A percentile compares a stretch with the other conserved stretches of the same genome.
Conservation (phyloP, 2,113 vertebrate genomes). For the Nycticebus coucang region DNA sequence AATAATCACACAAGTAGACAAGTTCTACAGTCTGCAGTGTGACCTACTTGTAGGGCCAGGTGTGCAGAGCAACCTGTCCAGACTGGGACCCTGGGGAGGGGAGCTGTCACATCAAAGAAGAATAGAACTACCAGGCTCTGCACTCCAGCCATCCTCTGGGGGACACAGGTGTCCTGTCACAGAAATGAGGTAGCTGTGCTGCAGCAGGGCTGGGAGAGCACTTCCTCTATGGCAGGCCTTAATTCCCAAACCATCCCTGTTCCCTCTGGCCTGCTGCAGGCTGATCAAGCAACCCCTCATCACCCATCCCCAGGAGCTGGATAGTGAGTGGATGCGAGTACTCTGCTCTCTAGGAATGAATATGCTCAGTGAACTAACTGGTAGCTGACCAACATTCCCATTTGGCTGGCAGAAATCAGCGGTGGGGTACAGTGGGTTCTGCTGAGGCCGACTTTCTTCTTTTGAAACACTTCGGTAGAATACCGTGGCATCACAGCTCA, state of each 20-base stretch:
- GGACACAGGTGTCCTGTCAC: accelerated
- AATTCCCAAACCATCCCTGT: no score
- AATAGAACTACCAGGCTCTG: neutral
- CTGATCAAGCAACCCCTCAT: neutral
- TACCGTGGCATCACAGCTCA: no score
- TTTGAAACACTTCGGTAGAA: no score
- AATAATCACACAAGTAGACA: neutral
- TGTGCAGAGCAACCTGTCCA: neutral
- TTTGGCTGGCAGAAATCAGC: neutral
- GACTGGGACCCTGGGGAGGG: neutral
- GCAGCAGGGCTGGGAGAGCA: no score
- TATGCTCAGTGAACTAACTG: neutral
- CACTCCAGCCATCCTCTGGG: neutral
- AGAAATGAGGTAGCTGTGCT: neutral
- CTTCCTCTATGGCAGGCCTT: accelerated
- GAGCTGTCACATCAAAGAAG: neutral
- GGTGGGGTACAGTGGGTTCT: no score
- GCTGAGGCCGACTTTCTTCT: no score
- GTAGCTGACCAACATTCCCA: neutral
- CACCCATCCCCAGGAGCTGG: neutral
- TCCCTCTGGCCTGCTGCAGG: neutral
- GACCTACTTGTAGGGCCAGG: neutral
- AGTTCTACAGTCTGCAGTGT: neutral
- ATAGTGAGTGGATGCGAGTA: neutral
- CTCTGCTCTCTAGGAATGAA: neutral